These are phyloP conservation scores for Molossus alvarezi DNA, from an alignment of 2,797 vertebrate genomes.

Conservation along the genomic window DNA sequence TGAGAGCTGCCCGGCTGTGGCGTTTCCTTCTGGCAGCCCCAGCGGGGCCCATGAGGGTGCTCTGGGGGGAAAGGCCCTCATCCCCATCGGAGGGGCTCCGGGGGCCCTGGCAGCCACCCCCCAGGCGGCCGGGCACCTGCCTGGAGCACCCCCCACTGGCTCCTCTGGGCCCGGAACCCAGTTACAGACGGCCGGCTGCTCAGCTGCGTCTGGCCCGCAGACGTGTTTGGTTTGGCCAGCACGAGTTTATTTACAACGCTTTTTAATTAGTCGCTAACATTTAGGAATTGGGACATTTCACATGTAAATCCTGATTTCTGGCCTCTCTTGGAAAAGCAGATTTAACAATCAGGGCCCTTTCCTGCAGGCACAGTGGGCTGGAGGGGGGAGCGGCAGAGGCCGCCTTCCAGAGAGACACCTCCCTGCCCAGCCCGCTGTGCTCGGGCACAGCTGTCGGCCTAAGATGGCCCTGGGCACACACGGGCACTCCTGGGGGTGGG, in stretches of 20 bases:
- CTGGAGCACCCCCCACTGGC: neutral
- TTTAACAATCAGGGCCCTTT: neutral
- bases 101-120: rapidly evolving
- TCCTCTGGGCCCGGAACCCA: neutral
- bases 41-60: neutral
- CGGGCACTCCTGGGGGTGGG: rapidly evolving
- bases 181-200: neutral
- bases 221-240: neutral
- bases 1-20: no score
- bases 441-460: neutral
- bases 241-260: neutral
- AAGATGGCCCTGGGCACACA: neutral
- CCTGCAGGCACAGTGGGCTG: neutral
- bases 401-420: neutral
- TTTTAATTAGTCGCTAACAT: neutral
- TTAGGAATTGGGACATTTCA: slow-evolving; percentile 21
- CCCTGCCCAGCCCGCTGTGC: neutral
- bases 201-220: neutral
- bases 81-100: neutral
- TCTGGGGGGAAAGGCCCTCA: neutral
- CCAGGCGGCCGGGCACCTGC: rapidly evolving
- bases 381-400: neutral
- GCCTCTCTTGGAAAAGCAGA: neutral
- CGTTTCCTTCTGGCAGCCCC: neutral
- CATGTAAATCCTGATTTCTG: neutral